Conservation (phyloP, 2,888 invertebrate genomes). For the Diaprepes abbreviatus region DNA sequence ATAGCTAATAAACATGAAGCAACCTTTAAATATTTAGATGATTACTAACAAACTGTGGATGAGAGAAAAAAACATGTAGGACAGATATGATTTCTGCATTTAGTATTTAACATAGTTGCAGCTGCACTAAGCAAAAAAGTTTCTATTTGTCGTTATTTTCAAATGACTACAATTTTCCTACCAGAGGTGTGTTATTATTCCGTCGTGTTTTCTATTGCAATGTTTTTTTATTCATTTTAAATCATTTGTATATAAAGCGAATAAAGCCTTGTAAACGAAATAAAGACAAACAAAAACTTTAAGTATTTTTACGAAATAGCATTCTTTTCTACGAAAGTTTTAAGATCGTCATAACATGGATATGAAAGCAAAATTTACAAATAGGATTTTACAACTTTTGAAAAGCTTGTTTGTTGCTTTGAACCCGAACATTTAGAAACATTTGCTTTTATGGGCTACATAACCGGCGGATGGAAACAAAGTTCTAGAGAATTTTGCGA, state of each 20-base stretch:
- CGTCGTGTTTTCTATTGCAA: too few relatives aligned
- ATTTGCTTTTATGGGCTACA: constrained; percentile 27
- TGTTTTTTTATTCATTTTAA: not conserved
- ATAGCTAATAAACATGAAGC: too few relatives aligned
- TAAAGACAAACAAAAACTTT: constrained; percentile 2
- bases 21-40: too few relatives aligned
- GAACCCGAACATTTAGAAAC: constrained; percentile 19
- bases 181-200: too few relatives aligned
- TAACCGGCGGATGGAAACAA: constrained; percentile 23
- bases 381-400: constrained; percentile 31
- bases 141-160: too few relatives aligned
- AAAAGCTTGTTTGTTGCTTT: constrained; percentile 30
- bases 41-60: too few relatives aligned
- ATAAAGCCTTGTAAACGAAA: not conserved
- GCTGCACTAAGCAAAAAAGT: too few relatives aligned
- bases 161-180: too few relatives aligned
- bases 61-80: too few relatives aligned
- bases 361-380: constrained; percentile 25
- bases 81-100: too few relatives aligned
- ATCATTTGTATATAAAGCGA: not conserved
- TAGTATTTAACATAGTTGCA: too few relatives aligned
- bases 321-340: constrained; percentile 8
- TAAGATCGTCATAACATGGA: constrained; percentile 3
- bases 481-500: constrained; percentile 17
- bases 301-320: constrained; percentile 1